Evolutionary conservation across 2,888 invertebrate genomes (phyloP).

Genomic region (Mythimna lalbum): DNA sequence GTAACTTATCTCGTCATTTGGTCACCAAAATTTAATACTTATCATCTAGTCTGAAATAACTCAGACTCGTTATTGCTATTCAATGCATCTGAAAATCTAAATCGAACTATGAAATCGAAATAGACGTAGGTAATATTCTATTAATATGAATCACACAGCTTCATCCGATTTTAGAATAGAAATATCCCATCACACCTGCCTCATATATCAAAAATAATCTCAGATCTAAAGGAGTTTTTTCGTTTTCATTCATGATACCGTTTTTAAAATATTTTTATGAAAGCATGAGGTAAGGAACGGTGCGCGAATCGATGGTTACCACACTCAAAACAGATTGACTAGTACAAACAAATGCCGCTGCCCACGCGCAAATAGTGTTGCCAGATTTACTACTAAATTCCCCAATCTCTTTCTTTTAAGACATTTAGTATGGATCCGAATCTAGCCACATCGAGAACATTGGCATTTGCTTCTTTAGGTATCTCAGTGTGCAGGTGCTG

Average conservation of each 20-base stretch:
- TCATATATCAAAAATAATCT: constrained; percentile 40
- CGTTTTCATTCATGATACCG: constrained; percentile 50
- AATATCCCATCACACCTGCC: constrained; percentile 38
- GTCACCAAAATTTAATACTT: neutral
- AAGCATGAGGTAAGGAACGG: constrained; percentile 43
- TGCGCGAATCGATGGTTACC: constrained; percentile 60
- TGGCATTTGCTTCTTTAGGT: no score
- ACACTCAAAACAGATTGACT: constrained; percentile 64
- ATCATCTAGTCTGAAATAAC: no score
- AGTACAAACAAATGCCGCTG: constrained; percentile 61
- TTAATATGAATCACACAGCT: constrained; percentile 13
- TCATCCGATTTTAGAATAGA: constrained; percentile 32
- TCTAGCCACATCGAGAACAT: no score
- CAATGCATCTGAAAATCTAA: neutral
- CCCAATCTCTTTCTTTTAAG: neutral
- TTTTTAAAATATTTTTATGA: constrained; percentile 55
- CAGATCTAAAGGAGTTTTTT: constrained; percentile 34
- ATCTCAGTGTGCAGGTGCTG: no score
- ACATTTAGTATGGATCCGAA: no score
- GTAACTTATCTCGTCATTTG: neutral
- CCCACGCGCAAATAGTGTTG: constrained; percentile 57
- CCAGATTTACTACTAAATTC: constrained; percentile 17
- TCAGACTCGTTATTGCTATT: neutral
- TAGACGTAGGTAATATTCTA: constrained; percentile 22
- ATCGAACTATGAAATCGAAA: neutral